phyloP scores from a whole-genome alignment of 2,797 vertebrate species.

The Peromyscus melanophrys region DNA sequence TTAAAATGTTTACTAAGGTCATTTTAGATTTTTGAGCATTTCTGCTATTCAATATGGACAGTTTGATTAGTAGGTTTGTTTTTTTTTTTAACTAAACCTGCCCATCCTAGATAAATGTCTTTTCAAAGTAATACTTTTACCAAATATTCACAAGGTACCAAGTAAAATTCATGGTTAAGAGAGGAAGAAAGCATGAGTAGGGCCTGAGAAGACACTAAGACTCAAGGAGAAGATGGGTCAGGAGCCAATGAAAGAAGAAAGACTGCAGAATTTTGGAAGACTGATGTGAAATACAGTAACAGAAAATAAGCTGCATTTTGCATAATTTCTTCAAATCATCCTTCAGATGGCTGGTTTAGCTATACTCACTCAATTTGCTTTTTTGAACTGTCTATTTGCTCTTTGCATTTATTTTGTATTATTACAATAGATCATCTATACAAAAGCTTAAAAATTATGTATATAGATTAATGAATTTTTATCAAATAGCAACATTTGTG shows the following conservation, averaged over 20 bases:
- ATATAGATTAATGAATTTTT: neutral
- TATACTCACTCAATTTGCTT: neutral
- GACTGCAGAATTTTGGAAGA: neutral
- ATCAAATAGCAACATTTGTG: neutral
- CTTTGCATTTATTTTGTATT: neutral
- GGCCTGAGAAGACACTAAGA: neutral
- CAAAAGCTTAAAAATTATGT: neutral
- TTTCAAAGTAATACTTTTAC: neutral
- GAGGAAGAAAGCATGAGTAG: neutral
- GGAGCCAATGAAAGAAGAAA: neutral
- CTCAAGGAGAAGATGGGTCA: neutral
- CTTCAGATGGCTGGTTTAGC: neutral
- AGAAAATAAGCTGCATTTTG: neutral
- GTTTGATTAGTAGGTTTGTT: slow-evolving; percentile 29
- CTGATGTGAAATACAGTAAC: neutral
- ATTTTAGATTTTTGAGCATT: slow-evolving; percentile 25
- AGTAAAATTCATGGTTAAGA: neutral
- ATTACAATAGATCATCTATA: neutral
- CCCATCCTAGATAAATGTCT: neutral
- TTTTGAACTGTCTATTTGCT: neutral
- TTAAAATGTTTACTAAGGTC: neutral
- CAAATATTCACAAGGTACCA: slow-evolving; percentile 2
- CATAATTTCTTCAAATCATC: neutral
- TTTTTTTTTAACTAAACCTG: neutral
- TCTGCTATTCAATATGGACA: neutral